Percentiles rank a stretch among this genome's conserved stretches.
phyloP scores from a whole-genome alignment of 2,797 vertebrate genomes.

The Cuculus canorus region DNA sequence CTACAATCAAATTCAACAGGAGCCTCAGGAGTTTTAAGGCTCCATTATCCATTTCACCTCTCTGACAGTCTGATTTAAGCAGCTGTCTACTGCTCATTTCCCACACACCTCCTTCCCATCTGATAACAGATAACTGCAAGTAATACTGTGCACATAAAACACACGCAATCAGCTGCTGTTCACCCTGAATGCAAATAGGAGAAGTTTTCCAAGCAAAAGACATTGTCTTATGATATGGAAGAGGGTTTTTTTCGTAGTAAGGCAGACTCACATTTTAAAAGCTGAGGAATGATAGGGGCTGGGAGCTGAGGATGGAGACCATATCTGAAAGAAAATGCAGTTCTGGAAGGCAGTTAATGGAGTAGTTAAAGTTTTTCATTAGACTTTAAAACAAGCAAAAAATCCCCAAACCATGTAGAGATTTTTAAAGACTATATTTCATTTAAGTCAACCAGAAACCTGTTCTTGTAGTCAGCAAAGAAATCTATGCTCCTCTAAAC shows the following conservation, averaged over 20 bases:
- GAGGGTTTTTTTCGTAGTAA: neutral
- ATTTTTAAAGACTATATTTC: conserved; percentile 2
- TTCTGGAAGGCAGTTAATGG: neutral
- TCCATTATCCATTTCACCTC: neutral
- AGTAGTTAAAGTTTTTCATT: neutral
- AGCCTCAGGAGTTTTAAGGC: neutral
- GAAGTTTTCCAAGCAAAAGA: neutral
- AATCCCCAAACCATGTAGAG: neutral
- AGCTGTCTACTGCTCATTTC: neutral
- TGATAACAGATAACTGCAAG: neutral
- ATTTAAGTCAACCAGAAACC: neutral
- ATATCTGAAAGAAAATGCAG: neutral
- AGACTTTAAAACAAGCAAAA: neutral
- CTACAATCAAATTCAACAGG: neutral
- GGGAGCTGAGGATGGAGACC: neutral
- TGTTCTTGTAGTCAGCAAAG: conserved; percentile 33
- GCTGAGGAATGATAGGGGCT: neutral
- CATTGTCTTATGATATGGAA: neutral
- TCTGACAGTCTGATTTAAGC: neutral
- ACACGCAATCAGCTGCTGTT: neutral
- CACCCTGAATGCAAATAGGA: neutral
- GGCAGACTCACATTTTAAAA: neutral
- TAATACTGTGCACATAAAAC: neutral
- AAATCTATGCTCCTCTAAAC: conserved; percentile 17
- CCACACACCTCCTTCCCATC: neutral